phyloP scores from a whole-genome alignment of 2,888 invertebrate genomes.

The Salticus scenicus region DNA sequence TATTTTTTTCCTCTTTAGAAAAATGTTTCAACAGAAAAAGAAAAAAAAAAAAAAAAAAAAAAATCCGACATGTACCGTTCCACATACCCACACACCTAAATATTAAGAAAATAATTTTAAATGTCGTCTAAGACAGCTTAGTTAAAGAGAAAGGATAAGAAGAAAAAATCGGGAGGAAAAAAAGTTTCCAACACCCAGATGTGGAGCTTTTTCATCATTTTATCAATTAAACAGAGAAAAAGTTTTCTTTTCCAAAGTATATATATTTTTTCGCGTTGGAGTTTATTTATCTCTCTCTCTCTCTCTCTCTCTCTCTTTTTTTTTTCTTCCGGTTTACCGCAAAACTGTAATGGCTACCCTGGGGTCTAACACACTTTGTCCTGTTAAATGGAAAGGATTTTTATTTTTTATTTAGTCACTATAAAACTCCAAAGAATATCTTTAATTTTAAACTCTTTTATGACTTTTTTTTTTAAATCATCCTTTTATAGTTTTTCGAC shows the following conservation, averaged over 20 bases:
- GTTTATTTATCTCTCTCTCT: no score
- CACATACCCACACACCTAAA: neutral
- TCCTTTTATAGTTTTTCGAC: neutral
- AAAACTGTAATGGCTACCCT: conserved; percentile 54
- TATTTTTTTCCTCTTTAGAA: conserved; percentile 8
- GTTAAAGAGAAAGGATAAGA: conserved; percentile 26
- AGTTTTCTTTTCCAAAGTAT: conserved; percentile 43
- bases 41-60: neutral
- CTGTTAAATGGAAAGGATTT: conserved; percentile 45
- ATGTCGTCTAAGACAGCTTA: conserved; percentile 2
- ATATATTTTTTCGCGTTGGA: conserved; percentile 20
- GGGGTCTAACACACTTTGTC: conserved; percentile 33
- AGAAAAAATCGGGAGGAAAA: conserved; percentile 21
- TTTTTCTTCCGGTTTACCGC: conserved; percentile 48
- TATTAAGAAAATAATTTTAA: conserved; percentile 20
- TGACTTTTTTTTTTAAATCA: neutral
- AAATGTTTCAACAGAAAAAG: neutral
- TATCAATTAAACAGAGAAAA: conserved; percentile 64
- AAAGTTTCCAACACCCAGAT: conserved; percentile 7
- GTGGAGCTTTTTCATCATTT: conserved; percentile 43
- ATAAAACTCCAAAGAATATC: no score
- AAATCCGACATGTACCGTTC: neutral
- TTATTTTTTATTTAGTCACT: neutral
- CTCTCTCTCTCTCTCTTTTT: conserved; percentile 23
- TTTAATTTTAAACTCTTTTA: neutral